Evolutionary conservation across 2,113 vertebrate genomes (phyloP).

Genomic region (Pomatostomus ruficeps): DNA sequence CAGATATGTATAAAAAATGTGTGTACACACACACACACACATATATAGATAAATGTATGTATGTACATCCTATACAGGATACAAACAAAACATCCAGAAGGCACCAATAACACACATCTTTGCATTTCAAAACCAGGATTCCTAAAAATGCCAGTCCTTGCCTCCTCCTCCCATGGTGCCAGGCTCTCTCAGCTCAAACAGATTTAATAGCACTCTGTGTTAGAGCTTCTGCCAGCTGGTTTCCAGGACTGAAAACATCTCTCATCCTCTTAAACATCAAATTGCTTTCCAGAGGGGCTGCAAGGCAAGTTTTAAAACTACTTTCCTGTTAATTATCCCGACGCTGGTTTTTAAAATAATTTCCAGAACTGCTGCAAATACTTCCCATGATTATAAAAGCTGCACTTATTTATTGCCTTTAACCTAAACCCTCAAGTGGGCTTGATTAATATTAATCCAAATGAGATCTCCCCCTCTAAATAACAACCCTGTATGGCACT

Average conservation of each 20-base stretch:
- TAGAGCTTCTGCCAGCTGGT: neutral
- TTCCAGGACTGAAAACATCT: neutral
- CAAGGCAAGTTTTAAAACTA: neutral
- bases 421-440: neutral
- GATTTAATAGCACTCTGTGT: neutral
- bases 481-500: neutral
- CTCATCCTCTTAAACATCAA: neutral
- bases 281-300: neutral
- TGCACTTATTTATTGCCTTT: neutral
- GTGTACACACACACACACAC: rapidly evolving
- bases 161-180: neutral
- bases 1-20: neutral
- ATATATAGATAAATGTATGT: neutral
- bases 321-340: neutral
- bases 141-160: neutral
- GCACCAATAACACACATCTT: neutral
- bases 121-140: neutral
- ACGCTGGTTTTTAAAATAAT: neutral
- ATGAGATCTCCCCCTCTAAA: neutral
- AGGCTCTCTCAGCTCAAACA: neutral
- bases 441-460: neutral
- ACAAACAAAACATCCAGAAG: neutral
- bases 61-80: neutral
- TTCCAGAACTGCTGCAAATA: neutral
- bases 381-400: neutral